phyloP scores from a whole-genome alignment of 2,113 vertebrate species.

The Rhegmatorhina hoffmannsi region DNA sequence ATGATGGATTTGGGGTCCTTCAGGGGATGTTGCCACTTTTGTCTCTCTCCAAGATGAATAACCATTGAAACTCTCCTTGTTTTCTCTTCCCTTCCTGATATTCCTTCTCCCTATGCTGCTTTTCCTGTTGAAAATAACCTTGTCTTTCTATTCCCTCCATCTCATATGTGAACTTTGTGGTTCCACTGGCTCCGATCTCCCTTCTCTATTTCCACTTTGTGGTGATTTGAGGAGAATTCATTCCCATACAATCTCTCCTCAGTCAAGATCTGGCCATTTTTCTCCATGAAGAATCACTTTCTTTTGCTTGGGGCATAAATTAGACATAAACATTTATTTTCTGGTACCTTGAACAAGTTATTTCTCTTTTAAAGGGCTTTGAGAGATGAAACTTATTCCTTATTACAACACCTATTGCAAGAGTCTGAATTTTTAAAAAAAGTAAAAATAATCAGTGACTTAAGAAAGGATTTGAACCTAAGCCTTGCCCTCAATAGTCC shows the following conservation, averaged over 20 bases:
- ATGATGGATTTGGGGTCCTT: neutral
- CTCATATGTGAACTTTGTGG: rapidly evolving
- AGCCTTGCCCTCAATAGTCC: neutral
- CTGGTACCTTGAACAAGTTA: neutral
- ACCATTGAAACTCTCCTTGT: neutral
- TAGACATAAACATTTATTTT: neutral
- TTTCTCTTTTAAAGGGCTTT: neutral
- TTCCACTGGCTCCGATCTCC: neutral
- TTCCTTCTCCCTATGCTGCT: neutral
- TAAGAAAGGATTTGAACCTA: neutral
- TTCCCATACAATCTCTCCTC: neutral
- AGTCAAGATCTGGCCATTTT: neutral
- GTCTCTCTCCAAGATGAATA: neutral
- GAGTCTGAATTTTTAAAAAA: neutral
- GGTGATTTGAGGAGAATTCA: neutral
- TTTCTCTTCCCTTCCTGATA: neutral
- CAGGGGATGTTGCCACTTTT: neutral
- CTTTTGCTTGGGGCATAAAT: neutral
- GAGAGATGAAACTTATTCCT: neutral
- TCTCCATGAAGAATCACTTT: neutral
- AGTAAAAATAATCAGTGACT: neutral
- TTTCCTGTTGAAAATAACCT: neutral
- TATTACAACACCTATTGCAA: neutral
- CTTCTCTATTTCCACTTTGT: neutral
- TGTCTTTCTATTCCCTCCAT: neutral